These are phyloP conservation scores for Eristalinus aeneus DNA, from an alignment of 2,888 invertebrate genomes.

Conservation along the genomic window DNA sequence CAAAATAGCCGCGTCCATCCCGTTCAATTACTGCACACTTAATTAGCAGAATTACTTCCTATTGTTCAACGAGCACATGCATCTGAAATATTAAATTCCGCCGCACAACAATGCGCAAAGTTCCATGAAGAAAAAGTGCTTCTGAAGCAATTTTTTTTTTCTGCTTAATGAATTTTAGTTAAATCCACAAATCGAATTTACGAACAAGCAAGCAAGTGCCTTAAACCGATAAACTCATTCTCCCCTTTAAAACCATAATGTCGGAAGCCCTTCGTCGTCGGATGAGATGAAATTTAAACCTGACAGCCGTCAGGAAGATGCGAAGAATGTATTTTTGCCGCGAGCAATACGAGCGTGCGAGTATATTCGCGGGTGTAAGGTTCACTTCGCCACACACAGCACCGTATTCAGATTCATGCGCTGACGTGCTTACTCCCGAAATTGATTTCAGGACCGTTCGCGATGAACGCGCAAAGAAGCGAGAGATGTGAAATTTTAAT, in stretches of 20 bases:
- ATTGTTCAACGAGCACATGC: slow-evolving; percentile 6
- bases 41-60: slow-evolving; percentile 33
- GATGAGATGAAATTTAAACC: background rate
- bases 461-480: background rate
- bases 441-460: background rate
- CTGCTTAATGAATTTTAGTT: background rate
- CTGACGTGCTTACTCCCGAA: background rate
- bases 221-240: background rate
- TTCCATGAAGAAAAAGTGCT: background rate
- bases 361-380: background rate
- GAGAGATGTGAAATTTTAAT: background rate
- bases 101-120: background rate
- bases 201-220: background rate
- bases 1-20: slow-evolving; percentile 37
- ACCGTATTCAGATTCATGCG: background rate
- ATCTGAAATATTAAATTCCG: background rate
- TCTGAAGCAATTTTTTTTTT: background rate
- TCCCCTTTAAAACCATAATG: background rate
- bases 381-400: background rate
- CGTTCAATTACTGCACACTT: slow-evolving; percentile 43
- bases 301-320: background rate
- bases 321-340: background rate
- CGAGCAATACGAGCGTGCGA: background rate
- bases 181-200: background rate
- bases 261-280: background rate